phyloP scores from a whole-genome alignment of 2,797 vertebrate species.

The Sebastes baramenuke region DNA sequence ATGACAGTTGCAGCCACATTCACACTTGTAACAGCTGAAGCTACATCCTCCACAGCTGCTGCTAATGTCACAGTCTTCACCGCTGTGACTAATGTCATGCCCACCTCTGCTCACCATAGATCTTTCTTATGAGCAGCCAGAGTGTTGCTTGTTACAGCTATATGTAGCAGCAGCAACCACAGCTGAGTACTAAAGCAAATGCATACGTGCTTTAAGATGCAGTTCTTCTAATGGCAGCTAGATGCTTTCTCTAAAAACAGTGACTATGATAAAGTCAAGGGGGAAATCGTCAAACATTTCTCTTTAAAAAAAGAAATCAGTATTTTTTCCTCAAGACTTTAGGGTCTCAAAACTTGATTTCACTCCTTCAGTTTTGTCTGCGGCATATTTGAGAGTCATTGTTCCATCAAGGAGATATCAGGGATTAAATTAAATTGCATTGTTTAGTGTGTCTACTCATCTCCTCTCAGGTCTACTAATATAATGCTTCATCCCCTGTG shows the following conservation, averaged over 20 bases:
- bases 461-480: not conserved
- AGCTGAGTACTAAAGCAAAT: not conserved
- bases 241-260: not conserved
- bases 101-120: slow-evolving; percentile 26
- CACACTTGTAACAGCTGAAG: slow-evolving; percentile 46
- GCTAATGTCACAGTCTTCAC: slow-evolving; percentile 43
- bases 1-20: slow-evolving; percentile 29
- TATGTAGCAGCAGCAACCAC: not conserved
- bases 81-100: slow-evolving; percentile 41
- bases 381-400: not conserved
- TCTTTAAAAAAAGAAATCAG: not conserved
- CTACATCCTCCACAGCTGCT: slow-evolving; percentile 49
- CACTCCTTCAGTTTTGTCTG: not conserved
- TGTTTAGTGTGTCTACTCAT: not conserved
- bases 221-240: slow-evolving; percentile 1
- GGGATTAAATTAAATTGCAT: not conserved
- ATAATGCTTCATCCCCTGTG: not conserved
- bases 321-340: not conserved
- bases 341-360: not conserved
- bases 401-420: not conserved
- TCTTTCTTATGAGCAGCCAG: slow-evolving; percentile 13
- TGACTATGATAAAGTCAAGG: not conserved
- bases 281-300: not conserved
- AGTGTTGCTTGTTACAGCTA: slow-evolving; percentile 15
- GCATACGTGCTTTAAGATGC: not conserved